phyloP scores from a whole-genome alignment of 2,888 invertebrate species.

The Cephus rjabovi region DNA sequence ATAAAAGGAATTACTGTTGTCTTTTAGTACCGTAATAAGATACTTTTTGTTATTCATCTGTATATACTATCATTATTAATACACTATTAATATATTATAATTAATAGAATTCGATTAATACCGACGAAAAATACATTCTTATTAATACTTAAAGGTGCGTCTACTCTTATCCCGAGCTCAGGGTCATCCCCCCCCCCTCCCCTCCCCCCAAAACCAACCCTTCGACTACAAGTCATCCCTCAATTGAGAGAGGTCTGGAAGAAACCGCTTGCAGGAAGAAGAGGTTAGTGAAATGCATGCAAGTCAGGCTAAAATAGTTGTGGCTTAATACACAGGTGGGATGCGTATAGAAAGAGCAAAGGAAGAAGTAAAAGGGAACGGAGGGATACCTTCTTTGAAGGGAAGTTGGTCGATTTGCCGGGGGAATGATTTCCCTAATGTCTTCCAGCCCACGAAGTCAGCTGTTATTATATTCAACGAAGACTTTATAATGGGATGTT shows the following conservation, averaged over 20 bases:
- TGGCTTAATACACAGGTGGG: slow-evolving; percentile 32
- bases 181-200: too few relatives aligned
- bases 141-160: slow-evolving; percentile 52
- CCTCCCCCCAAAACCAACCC: too few relatives aligned
- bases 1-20: slow-evolving; percentile 48
- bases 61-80: slow-evolving; percentile 65
- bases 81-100: slow-evolving; percentile 55
- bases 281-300: too few relatives aligned
- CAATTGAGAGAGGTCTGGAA: too few relatives aligned
- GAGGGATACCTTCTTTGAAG: too few relatives aligned
- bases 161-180: neutral
- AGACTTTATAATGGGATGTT: slow-evolving; percentile 64
- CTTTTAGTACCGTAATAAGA: slow-evolving; percentile 33
- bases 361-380: slow-evolving; percentile 10
- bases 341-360: slow-evolving; percentile 26
- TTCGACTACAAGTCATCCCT: too few relatives aligned
- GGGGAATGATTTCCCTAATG: slow-evolving; percentile 62
- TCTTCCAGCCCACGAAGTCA: slow-evolving; percentile 61
- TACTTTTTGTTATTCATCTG: slow-evolving; percentile 63
- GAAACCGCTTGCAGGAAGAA: too few relatives aligned
- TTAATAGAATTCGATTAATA: slow-evolving; percentile 62
- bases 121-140: slow-evolving; percentile 61
- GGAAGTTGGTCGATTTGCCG: slow-evolving; percentile 32
- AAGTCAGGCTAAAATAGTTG: slow-evolving; percentile 20
- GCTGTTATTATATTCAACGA: slow-evolving; percentile 65